Evolutionary conservation across 2,797 vertebrate species (phyloP).

Genomic region (Lindbergichthys nudifrons): DNA sequence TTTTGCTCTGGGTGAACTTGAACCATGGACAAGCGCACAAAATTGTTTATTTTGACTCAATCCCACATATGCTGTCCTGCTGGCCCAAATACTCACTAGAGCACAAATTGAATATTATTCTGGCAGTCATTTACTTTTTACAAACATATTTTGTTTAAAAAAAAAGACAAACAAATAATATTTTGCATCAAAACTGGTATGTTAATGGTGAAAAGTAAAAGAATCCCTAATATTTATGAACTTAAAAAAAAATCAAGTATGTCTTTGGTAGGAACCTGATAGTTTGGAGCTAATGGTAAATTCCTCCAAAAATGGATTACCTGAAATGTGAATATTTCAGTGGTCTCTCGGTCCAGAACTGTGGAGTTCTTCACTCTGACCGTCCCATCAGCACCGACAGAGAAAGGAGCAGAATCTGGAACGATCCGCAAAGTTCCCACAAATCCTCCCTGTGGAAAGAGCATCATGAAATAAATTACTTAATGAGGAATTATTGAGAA

Average conservation of each 20-base stretch:
- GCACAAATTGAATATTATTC: background rate
- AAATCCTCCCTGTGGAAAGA: slow-evolving; percentile 83
- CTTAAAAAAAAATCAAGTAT: background rate
- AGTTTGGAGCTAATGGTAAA: background rate
- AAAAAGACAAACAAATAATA: too few relatives aligned
- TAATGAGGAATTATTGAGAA: background rate
- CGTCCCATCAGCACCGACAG: slow-evolving; percentile 71
- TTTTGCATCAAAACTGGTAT: too few relatives aligned
- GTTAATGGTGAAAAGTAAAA: too few relatives aligned
- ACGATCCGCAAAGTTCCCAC: slow-evolving; percentile 73
- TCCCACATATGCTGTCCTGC: too few relatives aligned
- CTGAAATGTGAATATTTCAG: slow-evolving; percentile 71
- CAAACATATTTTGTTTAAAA: too few relatives aligned
- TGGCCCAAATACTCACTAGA: background rate
- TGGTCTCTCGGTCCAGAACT: slow-evolving; percentile 80
- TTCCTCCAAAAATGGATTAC: slow-evolving; percentile 56
- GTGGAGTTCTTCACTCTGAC: slow-evolving; percentile 78
- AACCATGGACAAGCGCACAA: too few relatives aligned
- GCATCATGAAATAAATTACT: background rate
- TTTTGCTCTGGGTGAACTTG: too few relatives aligned
- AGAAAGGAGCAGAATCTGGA: slow-evolving; percentile 79
- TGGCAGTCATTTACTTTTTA: too few relatives aligned
- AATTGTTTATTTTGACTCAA: too few relatives aligned
- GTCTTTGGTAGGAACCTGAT: background rate
- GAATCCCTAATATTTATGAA: background rate